Conservation (phyloP, 2,797 vertebrate genomes). For the Sebastes oblongus region DNA sequence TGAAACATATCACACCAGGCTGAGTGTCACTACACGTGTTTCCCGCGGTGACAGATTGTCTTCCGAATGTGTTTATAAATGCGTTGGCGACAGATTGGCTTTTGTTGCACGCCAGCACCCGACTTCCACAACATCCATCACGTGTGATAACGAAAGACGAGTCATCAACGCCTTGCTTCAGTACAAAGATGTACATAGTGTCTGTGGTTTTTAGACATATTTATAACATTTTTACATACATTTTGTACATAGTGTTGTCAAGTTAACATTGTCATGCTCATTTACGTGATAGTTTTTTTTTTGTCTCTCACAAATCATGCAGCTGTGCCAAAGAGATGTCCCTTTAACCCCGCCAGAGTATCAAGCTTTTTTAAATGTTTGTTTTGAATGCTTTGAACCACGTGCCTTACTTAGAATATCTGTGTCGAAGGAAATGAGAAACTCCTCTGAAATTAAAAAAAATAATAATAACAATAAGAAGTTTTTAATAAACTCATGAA, state of each 20-base stretch:
- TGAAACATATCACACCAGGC: constrained; percentile 23
- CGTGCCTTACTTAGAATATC: constrained; percentile 65
- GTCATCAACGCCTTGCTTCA: constrained; percentile 55
- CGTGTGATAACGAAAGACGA: constrained; percentile 42
- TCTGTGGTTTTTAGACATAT: constrained; percentile 86
- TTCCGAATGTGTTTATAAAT: constrained; percentile 27
- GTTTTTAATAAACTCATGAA: constrained; percentile 64
- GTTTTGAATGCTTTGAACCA: constrained; percentile 35
- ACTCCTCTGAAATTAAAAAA: constrained; percentile 35
- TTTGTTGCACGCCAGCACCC: constrained; percentile 40
- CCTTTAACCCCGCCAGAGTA: constrained; percentile 57
- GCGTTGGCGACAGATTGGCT: constrained; percentile 51
- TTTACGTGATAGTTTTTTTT: constrained; percentile 53
- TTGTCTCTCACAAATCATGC: constrained; percentile 75
- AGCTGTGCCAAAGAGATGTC: constrained; percentile 80
- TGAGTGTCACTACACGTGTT: neutral
- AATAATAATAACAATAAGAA: constrained; percentile 14
- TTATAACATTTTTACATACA: constrained; percentile 84
- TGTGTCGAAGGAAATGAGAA: constrained; percentile 59
- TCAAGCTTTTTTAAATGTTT: constrained; percentile 34
- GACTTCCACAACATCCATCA: constrained; percentile 35
- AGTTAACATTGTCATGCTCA: constrained; percentile 74
- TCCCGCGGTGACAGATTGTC: neutral
- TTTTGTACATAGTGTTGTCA: constrained; percentile 85
- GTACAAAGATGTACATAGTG: constrained; percentile 81